Percentiles rank a stretch among this genome's conserved stretches.
These are phyloP conservation scores for Chrysocyon brachyurus DNA, from an alignment of 2,797 vertebrate genomes.

Conservation along the genomic window DNA sequence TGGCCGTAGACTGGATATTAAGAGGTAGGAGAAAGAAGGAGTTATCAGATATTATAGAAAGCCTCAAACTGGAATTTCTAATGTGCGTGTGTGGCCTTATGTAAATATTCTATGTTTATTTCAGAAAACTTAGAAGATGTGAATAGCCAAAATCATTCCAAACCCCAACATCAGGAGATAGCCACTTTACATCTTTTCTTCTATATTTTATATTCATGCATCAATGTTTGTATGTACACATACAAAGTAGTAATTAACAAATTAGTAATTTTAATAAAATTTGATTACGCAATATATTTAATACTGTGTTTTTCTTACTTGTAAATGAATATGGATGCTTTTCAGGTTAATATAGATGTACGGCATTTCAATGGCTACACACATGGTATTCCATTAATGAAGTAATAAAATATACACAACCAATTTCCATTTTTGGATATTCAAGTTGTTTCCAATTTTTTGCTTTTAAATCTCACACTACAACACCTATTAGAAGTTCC, in stretches of 20 bases:
- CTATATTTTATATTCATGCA: not conserved
- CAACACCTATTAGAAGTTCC: not conserved
- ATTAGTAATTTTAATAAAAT: conserved; percentile 48
- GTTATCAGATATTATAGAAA: not conserved
- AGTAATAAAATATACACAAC: not conserved
- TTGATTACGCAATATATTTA: not conserved
- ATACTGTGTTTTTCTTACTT: conserved; percentile 13
- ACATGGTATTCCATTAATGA: not conserved
- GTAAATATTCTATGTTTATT: not conserved
- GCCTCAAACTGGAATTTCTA: not conserved
- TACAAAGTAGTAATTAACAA: not conserved
- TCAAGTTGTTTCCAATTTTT: not conserved
- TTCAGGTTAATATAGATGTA: not conserved
- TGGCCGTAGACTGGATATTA: not conserved
- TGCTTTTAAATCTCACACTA: conserved; percentile 25
- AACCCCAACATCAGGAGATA: not conserved
- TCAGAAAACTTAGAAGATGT: not conserved
- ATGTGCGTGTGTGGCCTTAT: not conserved
- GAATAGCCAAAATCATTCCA: conserved; percentile 31
- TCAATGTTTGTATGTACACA: not conserved
- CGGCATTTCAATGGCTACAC: not conserved
- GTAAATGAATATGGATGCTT: conserved; percentile 2
- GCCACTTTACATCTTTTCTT: not conserved
- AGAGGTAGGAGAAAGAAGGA: not conserved
- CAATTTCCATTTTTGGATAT: not conserved